Evolutionary conservation across 1,140 invertebrate genomes (phyloP).

Genomic region (Bombus sibiricus): DNA sequence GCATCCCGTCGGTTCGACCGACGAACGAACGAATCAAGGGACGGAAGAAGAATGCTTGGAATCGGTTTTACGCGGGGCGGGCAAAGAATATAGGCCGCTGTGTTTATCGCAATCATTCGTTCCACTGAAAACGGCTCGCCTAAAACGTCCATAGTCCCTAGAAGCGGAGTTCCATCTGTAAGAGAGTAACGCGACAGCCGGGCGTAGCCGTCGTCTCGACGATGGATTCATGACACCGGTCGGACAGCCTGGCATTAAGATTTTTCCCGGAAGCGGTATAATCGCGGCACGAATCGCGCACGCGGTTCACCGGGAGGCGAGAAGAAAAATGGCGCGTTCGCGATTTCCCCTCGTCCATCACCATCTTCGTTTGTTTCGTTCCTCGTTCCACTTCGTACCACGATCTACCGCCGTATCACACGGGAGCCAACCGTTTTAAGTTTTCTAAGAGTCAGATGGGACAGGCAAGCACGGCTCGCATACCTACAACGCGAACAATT

Average conservation of each 20-base stretch:
- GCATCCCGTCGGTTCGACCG: neutral
- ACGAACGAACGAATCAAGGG: neutral
- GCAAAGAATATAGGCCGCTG: conserved; percentile 9
- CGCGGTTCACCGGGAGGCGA: conserved; percentile 15
- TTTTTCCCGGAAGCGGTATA: conserved; percentile 64
- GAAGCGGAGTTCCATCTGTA: neutral
- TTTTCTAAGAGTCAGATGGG: conserved; percentile 2
- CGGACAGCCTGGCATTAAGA: conserved; percentile 52
- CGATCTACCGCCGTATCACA: neutral
- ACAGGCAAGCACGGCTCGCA: conserved; percentile 55
- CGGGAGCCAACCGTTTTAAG: neutral
- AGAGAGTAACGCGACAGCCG: neutral
- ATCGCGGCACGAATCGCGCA: conserved; percentile 7
- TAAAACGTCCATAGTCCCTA: neutral
- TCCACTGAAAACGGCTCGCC: conserved; percentile 28
- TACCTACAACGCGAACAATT: conserved; percentile 78
- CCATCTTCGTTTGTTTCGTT: conserved; percentile 10
- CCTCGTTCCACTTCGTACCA: conserved; percentile 24
- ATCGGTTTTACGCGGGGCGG: neutral
- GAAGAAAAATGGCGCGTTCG: conserved; percentile 57
- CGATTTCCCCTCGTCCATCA: conserved; percentile 69
- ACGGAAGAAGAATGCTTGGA: conserved; percentile 7
- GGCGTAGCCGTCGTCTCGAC: conserved; percentile 45
- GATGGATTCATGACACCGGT: conserved; percentile 48
- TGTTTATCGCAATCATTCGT: conserved; percentile 26